phyloP scores from a whole-genome alignment of 2,888 invertebrate species.

The Linnaemya tessellans region DNA sequence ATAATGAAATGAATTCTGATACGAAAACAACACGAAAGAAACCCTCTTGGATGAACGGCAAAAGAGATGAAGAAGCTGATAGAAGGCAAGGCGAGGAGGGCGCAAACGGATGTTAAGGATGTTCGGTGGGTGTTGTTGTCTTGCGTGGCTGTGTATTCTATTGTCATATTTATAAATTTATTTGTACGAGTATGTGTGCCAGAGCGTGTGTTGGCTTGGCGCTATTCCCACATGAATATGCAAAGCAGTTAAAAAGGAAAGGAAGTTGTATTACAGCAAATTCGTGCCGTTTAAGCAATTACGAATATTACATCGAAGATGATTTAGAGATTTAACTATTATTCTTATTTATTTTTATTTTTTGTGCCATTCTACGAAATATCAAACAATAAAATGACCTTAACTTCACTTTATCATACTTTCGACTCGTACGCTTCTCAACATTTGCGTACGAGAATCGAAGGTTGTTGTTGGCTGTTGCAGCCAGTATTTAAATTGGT shows the following conservation, averaged over 20 bases:
- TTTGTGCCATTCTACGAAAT: constrained; percentile 15
- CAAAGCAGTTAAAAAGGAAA: constrained; percentile 75
- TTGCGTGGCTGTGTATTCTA: constrained; percentile 6
- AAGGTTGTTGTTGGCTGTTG: constrained; percentile 16
- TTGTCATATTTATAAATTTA: constrained; percentile 7
- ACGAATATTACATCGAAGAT: constrained; percentile 81
- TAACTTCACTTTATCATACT: constrained; percentile 55
- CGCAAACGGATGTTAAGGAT: constrained; percentile 47
- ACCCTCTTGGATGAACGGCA: constrained; percentile 2
- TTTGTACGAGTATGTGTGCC: constrained; percentile 6
- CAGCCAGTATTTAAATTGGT: constrained; percentile 35
- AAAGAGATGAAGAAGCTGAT: background rate
- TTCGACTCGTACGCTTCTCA: background rate
- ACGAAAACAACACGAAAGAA: constrained; percentile 40
- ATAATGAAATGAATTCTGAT: background rate
- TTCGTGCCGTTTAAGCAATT: constrained; percentile 80
- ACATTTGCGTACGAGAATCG: constrained; percentile 24
- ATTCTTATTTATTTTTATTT: constrained; percentile 65
- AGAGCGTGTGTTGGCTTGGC: constrained; percentile 22
- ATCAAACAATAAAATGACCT: constrained; percentile 69
- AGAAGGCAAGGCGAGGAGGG: background rate
- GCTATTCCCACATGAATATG: constrained; percentile 82
- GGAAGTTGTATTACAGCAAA: constrained; percentile 74
- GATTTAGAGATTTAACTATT: constrained; percentile 79
- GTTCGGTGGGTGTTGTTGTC: constrained; percentile 64